Evolutionary conservation across 1,140 invertebrate species (phyloP).

Genomic region (Coenobita brevimanus): DNA sequence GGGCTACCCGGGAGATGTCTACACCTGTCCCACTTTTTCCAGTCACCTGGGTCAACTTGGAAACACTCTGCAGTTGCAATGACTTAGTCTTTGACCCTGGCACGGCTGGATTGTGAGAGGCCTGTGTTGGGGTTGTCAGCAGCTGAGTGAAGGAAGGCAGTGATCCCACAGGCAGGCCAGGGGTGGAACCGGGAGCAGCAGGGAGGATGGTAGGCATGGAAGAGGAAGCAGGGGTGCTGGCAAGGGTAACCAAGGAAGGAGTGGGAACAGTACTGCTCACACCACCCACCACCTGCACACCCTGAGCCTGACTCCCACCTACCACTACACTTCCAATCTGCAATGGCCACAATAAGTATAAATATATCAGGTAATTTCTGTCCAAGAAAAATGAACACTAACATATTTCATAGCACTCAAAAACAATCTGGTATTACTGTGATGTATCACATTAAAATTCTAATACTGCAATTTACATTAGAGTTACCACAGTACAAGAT

Average conservation of each 20-base stretch:
- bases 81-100: conserved; percentile 36
- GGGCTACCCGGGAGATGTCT: conserved; percentile 55
- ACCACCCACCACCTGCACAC: conserved; percentile 19
- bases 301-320: too few species aligned
- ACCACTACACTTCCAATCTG: too few species aligned
- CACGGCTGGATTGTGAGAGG: conserved; percentile 22
- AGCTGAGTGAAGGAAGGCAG: conserved; percentile 60
- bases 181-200: background rate
- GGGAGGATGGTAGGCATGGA: conserved; percentile 50
- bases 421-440: too few species aligned
- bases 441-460: too few species aligned
- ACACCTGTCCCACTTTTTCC: conserved; percentile 36
- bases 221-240: conserved; percentile 2
- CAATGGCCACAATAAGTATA: too few species aligned
- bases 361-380: too few species aligned
- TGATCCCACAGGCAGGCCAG: conserved; percentile 41
- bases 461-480: too few species aligned
- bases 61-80: conserved; percentile 46
- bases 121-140: conserved; percentile 52
- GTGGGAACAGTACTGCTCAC: conserved; percentile 13
- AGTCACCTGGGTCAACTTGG: conserved; percentile 46
- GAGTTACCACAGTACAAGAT: too few species aligned
- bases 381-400: too few species aligned
- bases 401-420: too few species aligned
- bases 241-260: conserved; percentile 20